These are phyloP conservation scores for Drosophila triauraria DNA, from an alignment of 1,140 invertebrate genomes.

Conservation along the genomic window DNA sequence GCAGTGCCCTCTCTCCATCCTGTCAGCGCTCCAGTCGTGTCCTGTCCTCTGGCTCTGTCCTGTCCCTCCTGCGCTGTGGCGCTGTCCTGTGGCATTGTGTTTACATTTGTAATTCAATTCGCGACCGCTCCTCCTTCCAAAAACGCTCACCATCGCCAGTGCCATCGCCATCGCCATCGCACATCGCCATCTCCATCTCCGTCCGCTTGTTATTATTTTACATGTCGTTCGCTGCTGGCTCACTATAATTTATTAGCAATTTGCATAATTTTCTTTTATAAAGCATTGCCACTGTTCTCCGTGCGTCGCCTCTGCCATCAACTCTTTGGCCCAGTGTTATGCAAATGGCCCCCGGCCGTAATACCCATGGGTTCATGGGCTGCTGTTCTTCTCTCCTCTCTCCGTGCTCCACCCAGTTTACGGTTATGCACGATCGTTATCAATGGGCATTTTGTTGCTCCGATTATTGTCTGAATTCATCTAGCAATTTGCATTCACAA, in stretches of 20 bases:
- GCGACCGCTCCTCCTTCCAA: constrained; percentile 36
- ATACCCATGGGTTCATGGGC: constrained; percentile 54
- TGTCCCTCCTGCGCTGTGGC: constrained; percentile 2
- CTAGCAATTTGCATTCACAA: constrained; percentile 53
- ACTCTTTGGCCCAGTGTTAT: constrained; percentile 78
- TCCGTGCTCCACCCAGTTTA: constrained; percentile 42
- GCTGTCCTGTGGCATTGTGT: constrained; percentile 59
- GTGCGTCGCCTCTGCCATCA: constrained; percentile 49
- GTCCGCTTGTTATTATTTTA: constrained; percentile 77
- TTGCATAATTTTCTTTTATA: constrained; percentile 83
- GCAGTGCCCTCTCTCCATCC: constrained; percentile 52
- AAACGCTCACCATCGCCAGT: constrained; percentile 22
- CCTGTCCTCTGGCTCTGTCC: constrained; percentile 6
- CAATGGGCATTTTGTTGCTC: constrained; percentile 59
- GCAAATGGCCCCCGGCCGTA: constrained; percentile 60
- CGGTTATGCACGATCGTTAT: constrained; percentile 50
- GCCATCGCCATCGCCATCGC: constrained; percentile 19
- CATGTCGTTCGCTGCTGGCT: constrained; percentile 77
- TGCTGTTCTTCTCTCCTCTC: not conserved
- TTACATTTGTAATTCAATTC: constrained; percentile 83
- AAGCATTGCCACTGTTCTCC: constrained; percentile 68
- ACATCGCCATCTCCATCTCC: constrained; percentile 22
- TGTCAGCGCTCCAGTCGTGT: constrained; percentile 26
- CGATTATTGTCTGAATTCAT: constrained; percentile 61
- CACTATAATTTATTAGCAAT: constrained; percentile 84